phyloP scores from a whole-genome alignment of 1,140 invertebrate genomes.

The Cotesia vestalis region DNA sequence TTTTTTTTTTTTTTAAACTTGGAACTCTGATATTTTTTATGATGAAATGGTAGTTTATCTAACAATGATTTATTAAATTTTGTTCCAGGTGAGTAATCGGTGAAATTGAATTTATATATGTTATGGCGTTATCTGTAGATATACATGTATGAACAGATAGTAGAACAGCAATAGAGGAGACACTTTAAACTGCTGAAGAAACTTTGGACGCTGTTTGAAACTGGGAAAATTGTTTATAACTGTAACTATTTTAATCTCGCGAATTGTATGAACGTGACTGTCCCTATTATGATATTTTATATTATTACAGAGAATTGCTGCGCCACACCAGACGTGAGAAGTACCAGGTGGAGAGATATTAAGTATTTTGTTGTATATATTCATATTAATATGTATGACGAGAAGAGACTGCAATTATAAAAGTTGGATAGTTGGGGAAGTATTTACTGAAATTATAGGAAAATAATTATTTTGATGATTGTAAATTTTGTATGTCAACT shows the following conservation, averaged over 20 bases:
- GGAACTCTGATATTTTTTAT: too few species aligned
- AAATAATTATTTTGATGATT: too few species aligned
- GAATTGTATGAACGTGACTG: background rate
- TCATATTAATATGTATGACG: too few species aligned
- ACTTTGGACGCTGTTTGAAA: background rate
- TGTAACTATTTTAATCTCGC: background rate
- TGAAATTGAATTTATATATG: constrained; percentile 6
- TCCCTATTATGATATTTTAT: background rate
- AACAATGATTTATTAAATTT: constrained; percentile 18
- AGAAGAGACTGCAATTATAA: too few species aligned
- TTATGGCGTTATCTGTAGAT: background rate
- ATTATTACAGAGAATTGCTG: too few species aligned
- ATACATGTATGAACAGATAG: background rate
- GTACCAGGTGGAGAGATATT: too few species aligned
- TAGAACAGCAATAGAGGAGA: background rate
- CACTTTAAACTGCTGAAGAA: background rate
- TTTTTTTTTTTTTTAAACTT: constrained; percentile 16
- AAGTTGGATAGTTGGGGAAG: too few species aligned
- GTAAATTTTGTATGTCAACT: too few species aligned
- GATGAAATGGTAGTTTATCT: background rate
- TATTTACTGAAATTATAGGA: too few species aligned
- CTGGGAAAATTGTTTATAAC: constrained; percentile 3
- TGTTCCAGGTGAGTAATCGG: background rate
- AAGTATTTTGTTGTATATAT: too few species aligned
- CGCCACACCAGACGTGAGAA: too few species aligned